Evolutionary conservation across 1,140 invertebrate species (phyloP), one percentile per base, ranked within the genome.

Genomic region (Pomacea maculata): DNA sequence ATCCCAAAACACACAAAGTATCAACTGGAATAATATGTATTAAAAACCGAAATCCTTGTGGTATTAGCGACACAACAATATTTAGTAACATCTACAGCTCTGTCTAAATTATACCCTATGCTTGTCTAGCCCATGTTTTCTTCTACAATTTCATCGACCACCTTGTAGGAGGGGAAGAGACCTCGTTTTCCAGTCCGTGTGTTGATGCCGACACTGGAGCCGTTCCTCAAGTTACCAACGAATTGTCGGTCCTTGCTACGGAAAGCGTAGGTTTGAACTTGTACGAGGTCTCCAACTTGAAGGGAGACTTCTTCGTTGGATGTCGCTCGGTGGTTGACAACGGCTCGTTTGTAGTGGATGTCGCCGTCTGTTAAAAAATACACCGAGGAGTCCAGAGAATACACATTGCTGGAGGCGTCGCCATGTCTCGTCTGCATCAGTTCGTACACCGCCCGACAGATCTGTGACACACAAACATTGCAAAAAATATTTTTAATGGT

Each of bases 391-490:
- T 99, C 98, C 54, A 99, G 93, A 5, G 97, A 98, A 83, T 95
- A 94, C 90, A 97, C 98, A 75, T 94, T 93, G 84, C 95, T 90
- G 0, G 96, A 94, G 0, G 96, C 97, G 92, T 99, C 97, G 17
- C 94, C 93, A 86, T 96, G 94, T 85, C 95, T 93, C 1, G 95
- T 95, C 91, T 98, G 97, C 97, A 99, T 99, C 78, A 99, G 94
- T 92, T 99, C 98, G 91, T 99, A 99, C 0, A 97, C 97, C 7
- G 99, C 94, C 29, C 97, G 94, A 88, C 97, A 99, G 34, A 99
- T 96, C 95, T 96, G 87, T 11, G 57, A 61, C 8, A 8, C 15
- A 61, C 57, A 9, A 11, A 61, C 0, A 4, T 17, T 14, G 15
- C 34, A 45, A 1, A 1, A 45, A 45, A 6, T 45, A 3, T 61